Base-by-base conservation (phyloP, 2,113 vertebrate genomes). In the Atractosteus spatula region DNA sequence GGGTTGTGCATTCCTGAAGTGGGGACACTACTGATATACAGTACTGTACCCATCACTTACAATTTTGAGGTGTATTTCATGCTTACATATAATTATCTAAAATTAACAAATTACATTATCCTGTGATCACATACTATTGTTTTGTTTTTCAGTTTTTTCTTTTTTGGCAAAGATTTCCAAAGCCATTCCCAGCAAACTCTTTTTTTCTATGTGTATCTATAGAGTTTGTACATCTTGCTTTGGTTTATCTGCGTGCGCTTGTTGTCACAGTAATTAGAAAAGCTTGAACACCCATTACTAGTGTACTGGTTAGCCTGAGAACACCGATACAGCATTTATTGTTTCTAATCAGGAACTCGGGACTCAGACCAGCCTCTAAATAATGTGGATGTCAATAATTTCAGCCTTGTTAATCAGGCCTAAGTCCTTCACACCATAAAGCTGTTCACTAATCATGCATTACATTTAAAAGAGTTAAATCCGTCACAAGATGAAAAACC, bases 301-400 rank as follows among this genome's bases (percentile, higher is more conserved):
- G 80, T 85, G 82, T 88, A 83, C 85, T 84, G 80, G 77, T 79
- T 77, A 82, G 80, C 79, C 77, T 78, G 77, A 55, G 78, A 86
- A 86, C 85, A 88, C 88, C 88, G 86, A 89, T 90, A 85, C 86
- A 88, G 81, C 85, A 86, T 91, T 87, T 88, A 90, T 89, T 88
- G 89, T 89, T 91, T 92, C 88, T 89, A 91, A 92, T 91, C 89
- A 91, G 88, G 83, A 83, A 83, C 82, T 85, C 83, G 86, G 82
- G 86, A 80, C 86, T 81, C 85, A 77, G 83, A 89, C 89, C 89
- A 87, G 83, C 91, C 86, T 85, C 84, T 90, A 90, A 89, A 89
- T 91, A 91, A 92, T 90, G 88, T 82, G 84, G 82, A 92, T 88
- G 89, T 90, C 89, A 89, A 92, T 91, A 89, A 77, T 84, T 83